Evolutionary conservation across 2,888 invertebrate species (phyloP).

Genomic region (Volucella bombylans): DNA sequence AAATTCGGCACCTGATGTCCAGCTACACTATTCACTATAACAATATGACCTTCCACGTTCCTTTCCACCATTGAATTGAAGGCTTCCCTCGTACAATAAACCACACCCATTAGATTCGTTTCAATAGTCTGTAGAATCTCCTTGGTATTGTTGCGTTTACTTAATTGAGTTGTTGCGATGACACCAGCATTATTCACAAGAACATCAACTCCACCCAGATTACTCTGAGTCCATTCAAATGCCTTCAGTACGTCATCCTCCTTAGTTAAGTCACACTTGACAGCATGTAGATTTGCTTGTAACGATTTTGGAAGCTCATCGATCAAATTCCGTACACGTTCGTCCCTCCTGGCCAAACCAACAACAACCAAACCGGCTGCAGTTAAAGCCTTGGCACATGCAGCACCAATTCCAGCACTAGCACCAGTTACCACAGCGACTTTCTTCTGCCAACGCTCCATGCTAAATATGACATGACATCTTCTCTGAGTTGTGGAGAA

Average conservation of each 20-base stretch:
- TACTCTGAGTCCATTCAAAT: slow-evolving; percentile 83
- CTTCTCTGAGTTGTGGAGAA: background rate
- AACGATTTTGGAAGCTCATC: slow-evolving; percentile 74
- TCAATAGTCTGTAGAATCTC: slow-evolving; percentile 82
- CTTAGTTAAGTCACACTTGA: slow-evolving; percentile 83
- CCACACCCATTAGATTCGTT: slow-evolving; percentile 83
- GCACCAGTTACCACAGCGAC: slow-evolving; percentile 87
- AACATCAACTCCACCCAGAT: slow-evolving; percentile 85
- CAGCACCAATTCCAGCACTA: slow-evolving; percentile 86
- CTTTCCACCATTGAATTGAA: slow-evolving; percentile 83
- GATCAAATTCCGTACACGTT: slow-evolving; percentile 79
- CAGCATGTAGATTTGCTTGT: slow-evolving; percentile 77
- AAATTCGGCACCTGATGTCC: slow-evolving; percentile 81
- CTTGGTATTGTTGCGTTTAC: slow-evolving; percentile 76
- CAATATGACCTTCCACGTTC: slow-evolving; percentile 83
- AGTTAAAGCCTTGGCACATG: slow-evolving; percentile 82
- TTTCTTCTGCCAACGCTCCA: slow-evolving; percentile 86
- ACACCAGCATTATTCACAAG: slow-evolving; percentile 86
- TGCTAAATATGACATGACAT: slow-evolving; percentile 73
- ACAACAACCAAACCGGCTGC: slow-evolving; percentile 84
- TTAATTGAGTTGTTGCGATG: slow-evolving; percentile 78
- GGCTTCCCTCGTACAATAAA: slow-evolving; percentile 83
- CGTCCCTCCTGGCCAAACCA: slow-evolving; percentile 84
- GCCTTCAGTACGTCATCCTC: slow-evolving; percentile 84
- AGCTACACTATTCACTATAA: slow-evolving; percentile 83